Conservation (phyloP, 2,113 vertebrate species). For the Phalacrocorax pelagicus region DNA sequence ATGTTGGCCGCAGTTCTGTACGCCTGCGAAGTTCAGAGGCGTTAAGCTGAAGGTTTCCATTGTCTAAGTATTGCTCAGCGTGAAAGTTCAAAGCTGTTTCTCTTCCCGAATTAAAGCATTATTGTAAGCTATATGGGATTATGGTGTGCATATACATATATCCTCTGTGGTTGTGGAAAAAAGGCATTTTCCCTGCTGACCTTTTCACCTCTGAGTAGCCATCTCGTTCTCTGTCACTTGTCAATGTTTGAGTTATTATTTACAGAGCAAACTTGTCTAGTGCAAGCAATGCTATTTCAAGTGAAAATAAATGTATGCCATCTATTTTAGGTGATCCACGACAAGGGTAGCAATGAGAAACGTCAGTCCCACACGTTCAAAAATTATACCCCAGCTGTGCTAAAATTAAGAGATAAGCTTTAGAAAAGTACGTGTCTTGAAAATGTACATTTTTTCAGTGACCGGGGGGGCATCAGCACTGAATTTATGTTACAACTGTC, state of each 20-base stretch:
- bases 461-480: not conserved
- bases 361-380: not conserved
- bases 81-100: slow-evolving; percentile 10
- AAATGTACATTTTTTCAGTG: not conserved
- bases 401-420: not conserved
- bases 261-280: not conserved
- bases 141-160: not conserved
- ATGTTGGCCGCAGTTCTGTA: not conserved
- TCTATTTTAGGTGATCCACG: not conserved
- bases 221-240: not conserved
- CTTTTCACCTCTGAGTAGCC: not conserved
- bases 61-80: not conserved
- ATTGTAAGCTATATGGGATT: not conserved
- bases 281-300: not conserved
- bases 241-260: not conserved
- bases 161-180: not conserved
- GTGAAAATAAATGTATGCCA: not conserved
- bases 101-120: slow-evolving; percentile 2
- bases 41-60: not conserved
- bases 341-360: not conserved
- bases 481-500: not conserved
- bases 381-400: not conserved
- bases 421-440: not conserved
- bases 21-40: not conserved
- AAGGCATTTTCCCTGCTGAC: not conserved